phyloP scores from a whole-genome alignment of 1,140 invertebrate species.

The Aphidius gifuensis region DNA sequence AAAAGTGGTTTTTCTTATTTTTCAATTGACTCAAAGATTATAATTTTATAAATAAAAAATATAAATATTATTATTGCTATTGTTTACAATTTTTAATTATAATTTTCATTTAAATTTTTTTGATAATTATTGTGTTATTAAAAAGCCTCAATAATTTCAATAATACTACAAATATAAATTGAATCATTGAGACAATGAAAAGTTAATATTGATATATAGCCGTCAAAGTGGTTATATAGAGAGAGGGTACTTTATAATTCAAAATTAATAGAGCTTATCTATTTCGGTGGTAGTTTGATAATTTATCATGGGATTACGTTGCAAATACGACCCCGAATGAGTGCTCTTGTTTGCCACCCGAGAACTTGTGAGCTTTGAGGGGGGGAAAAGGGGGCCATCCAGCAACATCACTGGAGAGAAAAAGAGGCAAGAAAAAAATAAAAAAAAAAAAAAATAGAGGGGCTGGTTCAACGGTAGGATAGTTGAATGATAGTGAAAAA shows the following conservation, averaged over 20 bases:
- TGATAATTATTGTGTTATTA: too few relatives aligned
- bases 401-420: slow-evolving; percentile 5
- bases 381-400: too few relatives aligned
- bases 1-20: too few relatives aligned
- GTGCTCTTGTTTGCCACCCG: slow-evolving; percentile 7
- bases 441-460: slow-evolving; percentile 23
- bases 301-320: slow-evolving; percentile 55
- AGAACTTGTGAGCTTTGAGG: background rate
- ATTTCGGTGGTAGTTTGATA: slow-evolving; percentile 39
- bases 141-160: too few relatives aligned
- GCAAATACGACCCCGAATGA: slow-evolving; percentile 42
- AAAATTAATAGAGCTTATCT: slow-evolving; percentile 56
- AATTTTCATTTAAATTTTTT: too few relatives aligned
- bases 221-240: background rate
- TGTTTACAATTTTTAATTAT: too few relatives aligned
- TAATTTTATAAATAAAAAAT: too few relatives aligned
- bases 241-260: slow-evolving; percentile 35
- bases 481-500: too few relatives aligned
- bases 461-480: background rate
- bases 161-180: too few relatives aligned
- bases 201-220: slow-evolving; percentile 10
- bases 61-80: too few relatives aligned
- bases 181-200: slow-evolving; percentile 3
- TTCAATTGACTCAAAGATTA: too few relatives aligned
- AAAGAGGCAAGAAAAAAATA: background rate